Evolutionary conservation across 2,797 vertebrate genomes (phyloP).

Genomic region (Aeoliscus strigatus): DNA sequence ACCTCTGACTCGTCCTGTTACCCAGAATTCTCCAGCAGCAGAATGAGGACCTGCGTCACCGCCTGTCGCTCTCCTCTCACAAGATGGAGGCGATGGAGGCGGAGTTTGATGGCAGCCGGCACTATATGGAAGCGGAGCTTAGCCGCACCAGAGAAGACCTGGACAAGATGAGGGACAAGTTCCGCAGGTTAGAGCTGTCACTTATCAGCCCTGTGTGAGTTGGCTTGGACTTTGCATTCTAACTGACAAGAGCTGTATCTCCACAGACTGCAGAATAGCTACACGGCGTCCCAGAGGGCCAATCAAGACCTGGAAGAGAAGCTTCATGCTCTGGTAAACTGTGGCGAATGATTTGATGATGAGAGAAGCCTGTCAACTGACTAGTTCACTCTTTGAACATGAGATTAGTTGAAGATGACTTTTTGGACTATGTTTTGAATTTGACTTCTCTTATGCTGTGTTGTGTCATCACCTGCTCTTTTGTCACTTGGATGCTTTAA

Average conservation of each 20-base stretch:
- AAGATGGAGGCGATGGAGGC: constrained; percentile 92
- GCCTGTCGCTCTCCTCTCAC: constrained; percentile 85
- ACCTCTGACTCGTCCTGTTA: not conserved
- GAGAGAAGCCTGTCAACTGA: no score
- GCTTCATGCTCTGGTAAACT: constrained; percentile 88
- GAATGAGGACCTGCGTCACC: constrained; percentile 90
- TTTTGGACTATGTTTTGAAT: no score
- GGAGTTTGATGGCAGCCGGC: constrained; percentile 87
- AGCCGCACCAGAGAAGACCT: constrained; percentile 89
- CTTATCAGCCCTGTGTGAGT: no score
- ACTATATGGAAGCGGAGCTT: constrained; percentile 91
- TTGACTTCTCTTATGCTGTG: no score
- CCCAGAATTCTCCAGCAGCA: constrained; percentile 85
- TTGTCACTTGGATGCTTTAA: no score
- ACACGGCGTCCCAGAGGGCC: constrained; percentile 92
- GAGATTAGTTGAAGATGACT: no score
- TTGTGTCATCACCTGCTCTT: no score
- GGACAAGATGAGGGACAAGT: constrained; percentile 98
- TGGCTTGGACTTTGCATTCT: not conserved
- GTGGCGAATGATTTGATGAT: no score
- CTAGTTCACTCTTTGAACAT: no score
- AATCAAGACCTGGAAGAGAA: constrained; percentile 99
- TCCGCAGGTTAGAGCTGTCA: constrained; percentile 80
- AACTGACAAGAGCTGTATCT: not conserved
- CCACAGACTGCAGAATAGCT: constrained; percentile 93